These are phyloP conservation scores for Microtus richardsoni DNA, from an alignment of 2,113 vertebrate genomes.

Conservation along the genomic window DNA sequence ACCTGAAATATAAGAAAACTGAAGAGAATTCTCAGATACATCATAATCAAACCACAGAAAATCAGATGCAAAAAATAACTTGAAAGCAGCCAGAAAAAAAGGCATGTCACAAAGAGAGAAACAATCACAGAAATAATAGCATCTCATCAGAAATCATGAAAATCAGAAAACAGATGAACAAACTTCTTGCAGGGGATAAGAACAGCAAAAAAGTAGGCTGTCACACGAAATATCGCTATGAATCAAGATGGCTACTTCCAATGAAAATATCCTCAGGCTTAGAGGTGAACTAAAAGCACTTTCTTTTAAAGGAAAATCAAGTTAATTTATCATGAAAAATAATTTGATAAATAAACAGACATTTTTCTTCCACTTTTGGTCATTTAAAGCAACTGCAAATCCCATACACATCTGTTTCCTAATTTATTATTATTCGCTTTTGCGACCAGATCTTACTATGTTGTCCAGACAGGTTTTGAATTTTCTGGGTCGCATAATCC, in stretches of 20 bases:
- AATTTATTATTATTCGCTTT: neutral
- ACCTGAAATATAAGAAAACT: neutral
- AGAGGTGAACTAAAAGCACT: neutral
- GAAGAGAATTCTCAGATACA: conserved; percentile 34
- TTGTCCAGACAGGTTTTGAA: neutral
- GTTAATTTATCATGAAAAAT: neutral
- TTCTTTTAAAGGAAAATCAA: neutral
- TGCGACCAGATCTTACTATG: neutral
- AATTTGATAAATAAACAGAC: neutral
- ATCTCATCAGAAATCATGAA: neutral
- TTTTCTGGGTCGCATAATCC: neutral
- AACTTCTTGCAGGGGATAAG: neutral
- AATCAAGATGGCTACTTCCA: neutral
- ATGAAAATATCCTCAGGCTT: neutral
- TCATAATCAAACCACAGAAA: conserved; percentile 23
- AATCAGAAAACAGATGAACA: neutral
- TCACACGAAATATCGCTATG: neutral
- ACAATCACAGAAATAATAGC: neutral
- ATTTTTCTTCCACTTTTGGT: neutral
- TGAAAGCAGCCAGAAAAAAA: conserved; percentile 15
- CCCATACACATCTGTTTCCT: neutral
- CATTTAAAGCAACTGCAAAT: neutral
- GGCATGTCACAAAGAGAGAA: neutral
- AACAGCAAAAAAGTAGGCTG: neutral
- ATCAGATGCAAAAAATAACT: conserved; percentile 1